These are phyloP conservation scores for Axis porcinus DNA, from an alignment of 2,113 vertebrate species.

Conservation along the genomic window DNA sequence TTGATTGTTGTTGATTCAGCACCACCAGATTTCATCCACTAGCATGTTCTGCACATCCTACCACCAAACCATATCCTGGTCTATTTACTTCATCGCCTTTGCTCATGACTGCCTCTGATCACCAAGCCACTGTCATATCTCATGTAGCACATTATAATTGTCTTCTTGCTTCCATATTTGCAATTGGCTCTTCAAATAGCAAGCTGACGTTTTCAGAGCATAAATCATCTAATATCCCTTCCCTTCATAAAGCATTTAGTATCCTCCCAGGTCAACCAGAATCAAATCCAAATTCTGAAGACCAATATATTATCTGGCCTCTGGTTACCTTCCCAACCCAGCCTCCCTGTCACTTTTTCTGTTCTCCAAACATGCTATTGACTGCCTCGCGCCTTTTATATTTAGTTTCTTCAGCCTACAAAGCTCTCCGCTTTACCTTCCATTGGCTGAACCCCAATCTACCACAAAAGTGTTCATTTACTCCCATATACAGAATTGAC, in stretches of 20 bases:
- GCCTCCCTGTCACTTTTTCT: background rate
- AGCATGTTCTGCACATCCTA: background rate
- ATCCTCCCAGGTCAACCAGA: background rate
- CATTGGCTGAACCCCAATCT: background rate
- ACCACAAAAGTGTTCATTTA: background rate
- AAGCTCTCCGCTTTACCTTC: background rate
- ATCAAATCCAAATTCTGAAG: background rate
- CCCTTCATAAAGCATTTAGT: background rate
- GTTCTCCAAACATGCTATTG: too few species aligned
- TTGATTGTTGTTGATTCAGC: background rate
- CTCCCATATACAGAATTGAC: background rate
- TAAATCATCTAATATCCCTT: background rate
- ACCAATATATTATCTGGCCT: background rate
- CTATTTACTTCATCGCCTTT: background rate
- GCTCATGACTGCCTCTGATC: background rate
- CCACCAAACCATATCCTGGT: background rate
- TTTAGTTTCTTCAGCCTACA: background rate
- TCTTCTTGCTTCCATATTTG: background rate
- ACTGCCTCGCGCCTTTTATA: background rate
- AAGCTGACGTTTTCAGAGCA: background rate
- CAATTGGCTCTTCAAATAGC: background rate
- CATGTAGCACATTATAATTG: rapidly evolving
- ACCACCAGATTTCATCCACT: background rate
- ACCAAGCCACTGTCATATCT: rapidly evolving
- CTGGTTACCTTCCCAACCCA: background rate